Percentiles rank a stretch among this genome's conserved stretches.
phyloP scores from a whole-genome alignment of 2,113 vertebrate genomes.

The Orientallactaga bullata region DNA sequence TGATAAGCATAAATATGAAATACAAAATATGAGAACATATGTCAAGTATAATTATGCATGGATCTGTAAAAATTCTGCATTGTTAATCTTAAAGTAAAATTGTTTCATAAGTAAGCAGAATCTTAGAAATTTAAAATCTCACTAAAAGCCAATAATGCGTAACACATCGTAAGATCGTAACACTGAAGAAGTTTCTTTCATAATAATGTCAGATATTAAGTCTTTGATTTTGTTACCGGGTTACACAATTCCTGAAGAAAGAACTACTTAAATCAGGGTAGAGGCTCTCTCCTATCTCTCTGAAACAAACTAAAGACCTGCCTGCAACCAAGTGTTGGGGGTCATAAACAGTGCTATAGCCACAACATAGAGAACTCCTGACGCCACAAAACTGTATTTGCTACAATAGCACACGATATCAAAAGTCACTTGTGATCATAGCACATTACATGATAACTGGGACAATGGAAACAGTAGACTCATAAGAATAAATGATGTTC shows the following conservation, averaged over 20 bases:
- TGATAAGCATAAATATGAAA: constrained; percentile 48
- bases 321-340: background rate
- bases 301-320: background rate
- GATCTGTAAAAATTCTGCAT: background rate
- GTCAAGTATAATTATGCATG: constrained; percentile 25
- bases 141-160: background rate
- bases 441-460: background rate
- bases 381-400: background rate
- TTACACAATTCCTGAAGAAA: background rate
- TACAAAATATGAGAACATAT: background rate
- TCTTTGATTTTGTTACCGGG: constrained; percentile 21
- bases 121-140: constrained; percentile 12
- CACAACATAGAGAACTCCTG: background rate
- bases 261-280: background rate
- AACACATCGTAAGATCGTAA: background rate
- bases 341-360: background rate
- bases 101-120: constrained; percentile 32
- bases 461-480: background rate
- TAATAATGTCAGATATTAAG: background rate
- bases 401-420: background rate
- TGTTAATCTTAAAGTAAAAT: constrained; percentile 54
- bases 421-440: background rate
- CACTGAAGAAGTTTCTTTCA: background rate
- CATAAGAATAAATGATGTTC: constrained; percentile 22
- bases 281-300: background rate